These are phyloP conservation scores for Tipula confusa DNA, from an alignment of 2,888 invertebrate species.

Conservation along the genomic window DNA sequence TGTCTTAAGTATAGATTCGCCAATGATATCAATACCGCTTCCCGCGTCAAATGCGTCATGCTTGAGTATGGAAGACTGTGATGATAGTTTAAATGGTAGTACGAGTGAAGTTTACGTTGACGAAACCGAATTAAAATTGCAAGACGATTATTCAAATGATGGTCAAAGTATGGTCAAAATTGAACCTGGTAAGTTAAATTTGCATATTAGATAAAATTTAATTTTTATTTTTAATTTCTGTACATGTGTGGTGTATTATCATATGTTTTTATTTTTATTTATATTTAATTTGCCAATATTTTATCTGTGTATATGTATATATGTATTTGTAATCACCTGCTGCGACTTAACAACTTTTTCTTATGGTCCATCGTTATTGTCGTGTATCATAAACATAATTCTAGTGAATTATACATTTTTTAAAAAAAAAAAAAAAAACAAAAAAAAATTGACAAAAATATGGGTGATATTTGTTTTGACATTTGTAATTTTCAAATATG, in stretches of 20 bases:
- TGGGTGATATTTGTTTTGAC: slow-evolving; percentile 20
- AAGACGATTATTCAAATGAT: slow-evolving; percentile 27
- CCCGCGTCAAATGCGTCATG: background rate
- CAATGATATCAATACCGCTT: slow-evolving; percentile 34
- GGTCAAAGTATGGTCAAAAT: background rate
- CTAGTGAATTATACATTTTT: background rate
- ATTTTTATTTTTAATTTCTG: background rate
- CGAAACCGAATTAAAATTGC: background rate
- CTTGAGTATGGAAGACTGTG: background rate
- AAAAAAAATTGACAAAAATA: background rate
- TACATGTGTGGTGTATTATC: slow-evolving; percentile 16
- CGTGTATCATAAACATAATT: background rate
- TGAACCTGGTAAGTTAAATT: background rate
- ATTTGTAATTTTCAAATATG: slow-evolving; percentile 31
- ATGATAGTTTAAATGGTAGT: slow-evolving; percentile 29
- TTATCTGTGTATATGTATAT: slow-evolving; percentile 15
- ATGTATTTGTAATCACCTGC: slow-evolving; percentile 30
- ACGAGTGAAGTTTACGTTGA: background rate
- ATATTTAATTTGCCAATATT: background rate
- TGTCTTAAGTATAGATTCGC: slow-evolving; percentile 32
- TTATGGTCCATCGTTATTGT: slow-evolving; percentile 3
- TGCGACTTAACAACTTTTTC: slow-evolving; percentile 30
- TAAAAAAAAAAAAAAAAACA: too few species aligned
- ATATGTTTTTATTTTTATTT: background rate
- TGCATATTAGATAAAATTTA: background rate